Evolutionary conservation across 1,140 invertebrate species (phyloP).

Genomic region (Amyelois transitella): DNA sequence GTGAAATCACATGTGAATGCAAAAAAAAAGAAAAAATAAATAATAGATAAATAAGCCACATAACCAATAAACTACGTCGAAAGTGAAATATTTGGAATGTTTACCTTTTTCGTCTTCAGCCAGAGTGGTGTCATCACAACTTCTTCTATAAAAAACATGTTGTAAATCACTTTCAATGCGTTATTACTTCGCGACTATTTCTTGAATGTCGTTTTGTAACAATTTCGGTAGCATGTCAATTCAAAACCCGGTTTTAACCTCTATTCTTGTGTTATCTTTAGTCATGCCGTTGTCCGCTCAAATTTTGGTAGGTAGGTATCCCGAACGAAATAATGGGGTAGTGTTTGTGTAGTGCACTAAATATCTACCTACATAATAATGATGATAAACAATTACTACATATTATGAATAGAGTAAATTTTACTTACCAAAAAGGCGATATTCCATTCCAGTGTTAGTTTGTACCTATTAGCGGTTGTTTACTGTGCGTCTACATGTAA

Average conservation of each 20-base stretch:
- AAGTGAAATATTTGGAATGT: constrained; percentile 34
- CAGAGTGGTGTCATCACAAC: constrained; percentile 12
- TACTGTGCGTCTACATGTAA: neutral
- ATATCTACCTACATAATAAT: constrained; percentile 18
- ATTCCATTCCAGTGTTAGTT: constrained; percentile 32
- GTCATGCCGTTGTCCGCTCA: no score
- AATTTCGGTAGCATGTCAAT: neutral
- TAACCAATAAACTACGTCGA: constrained; percentile 60
- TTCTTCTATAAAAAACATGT: constrained; percentile 27
- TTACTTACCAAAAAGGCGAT: constrained; percentile 42
- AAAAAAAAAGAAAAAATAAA: constrained; percentile 66
- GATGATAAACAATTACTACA: constrained; percentile 21
- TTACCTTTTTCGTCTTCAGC: constrained; percentile 30
- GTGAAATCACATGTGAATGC: constrained; percentile 74
- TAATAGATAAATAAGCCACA: constrained; percentile 67
- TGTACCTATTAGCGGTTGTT: constrained; percentile 13
- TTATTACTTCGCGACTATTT: neutral
- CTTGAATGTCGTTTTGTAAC: neutral
- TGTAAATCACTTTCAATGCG: neutral
- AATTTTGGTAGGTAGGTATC: no score
- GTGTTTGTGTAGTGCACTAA: constrained; percentile 35
- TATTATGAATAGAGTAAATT: constrained; percentile 23
- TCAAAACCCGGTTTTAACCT: no score
- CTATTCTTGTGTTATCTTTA: no score
- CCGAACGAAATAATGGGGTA: neutral